Base-by-base conservation (phyloP, 2,888 invertebrate genomes). In the Muschampia plurimacula region DNA sequence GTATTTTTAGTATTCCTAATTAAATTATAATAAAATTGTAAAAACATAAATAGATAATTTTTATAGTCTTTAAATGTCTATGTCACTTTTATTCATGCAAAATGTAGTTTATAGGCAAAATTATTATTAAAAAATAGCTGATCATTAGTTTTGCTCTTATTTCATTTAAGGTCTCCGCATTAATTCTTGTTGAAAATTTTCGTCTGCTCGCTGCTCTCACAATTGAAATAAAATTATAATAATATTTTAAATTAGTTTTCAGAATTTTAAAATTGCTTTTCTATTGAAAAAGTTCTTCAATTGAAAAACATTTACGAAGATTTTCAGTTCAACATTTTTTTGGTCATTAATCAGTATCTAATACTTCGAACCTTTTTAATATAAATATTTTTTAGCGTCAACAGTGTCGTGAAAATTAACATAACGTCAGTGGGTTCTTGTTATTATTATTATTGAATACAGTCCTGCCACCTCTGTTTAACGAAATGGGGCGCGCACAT, bases 371-470 rank as follows among this genome's bases (percentile, higher is more conserved):
- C 5, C 49, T 5, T 49, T 13, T 49, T 49, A 5, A 12, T 49
- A 49, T 49, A 5, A 12, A 66, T 66, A 55, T 55, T 55, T 66
- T 66, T 66, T 66, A 5, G 22, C n/a, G 7, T 32, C 15, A 6
- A 10, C 22, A 3, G n/a, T 55, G 55, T 41, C 41, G 10, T 15
- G 32, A 28, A 69, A 69, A 68, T 69, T 63, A 55, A 41, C 69
- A 69, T 69, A 55, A 69, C 28, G 62, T 52, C 62, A 44, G 62
- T n/a, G 22, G n/a, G 36, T 39, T 46, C 49, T 44, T 32, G 39
- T 69, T 52, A 69, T 62, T 69, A 69, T 22, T 22, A 63, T 69
- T 69, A 41, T 55, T 52, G 55, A 63, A 55, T 41, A 39, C 63
- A 55, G 22, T 52, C 36, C 63, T 60, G 41, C 69, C 15, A 41